Evolutionary conservation across 2,797 vertebrate species (phyloP).

Genomic region (Columba guinea): DNA sequence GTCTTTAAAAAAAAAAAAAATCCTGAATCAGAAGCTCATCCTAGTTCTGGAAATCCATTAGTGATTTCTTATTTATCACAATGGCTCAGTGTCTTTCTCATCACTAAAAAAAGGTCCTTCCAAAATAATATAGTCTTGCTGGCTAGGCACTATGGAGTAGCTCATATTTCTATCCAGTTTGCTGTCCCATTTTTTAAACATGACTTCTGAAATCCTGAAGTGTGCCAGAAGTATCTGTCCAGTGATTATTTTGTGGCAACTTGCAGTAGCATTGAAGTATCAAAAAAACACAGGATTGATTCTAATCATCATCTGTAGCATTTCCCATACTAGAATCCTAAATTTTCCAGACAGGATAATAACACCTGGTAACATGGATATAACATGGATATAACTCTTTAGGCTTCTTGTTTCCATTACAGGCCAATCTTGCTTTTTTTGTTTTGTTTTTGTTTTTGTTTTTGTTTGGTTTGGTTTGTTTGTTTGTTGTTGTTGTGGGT

Average conservation of each 20-base stretch:
- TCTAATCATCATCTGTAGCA: not conserved
- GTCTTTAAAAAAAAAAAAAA: not conserved
- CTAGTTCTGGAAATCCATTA: not conserved
- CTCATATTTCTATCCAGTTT: not conserved
- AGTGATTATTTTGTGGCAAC: not conserved
- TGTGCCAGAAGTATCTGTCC: not conserved
- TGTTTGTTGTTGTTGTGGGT: too few relatives aligned
- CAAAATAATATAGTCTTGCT: not conserved
- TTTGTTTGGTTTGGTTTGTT: too few relatives aligned
- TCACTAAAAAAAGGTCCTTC: not conserved
- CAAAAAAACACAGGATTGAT: not conserved
- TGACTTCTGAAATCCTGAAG: not conserved
- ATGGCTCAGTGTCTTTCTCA: not conserved
- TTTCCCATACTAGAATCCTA: not conserved
- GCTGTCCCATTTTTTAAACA: not conserved
- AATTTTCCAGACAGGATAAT: not conserved
- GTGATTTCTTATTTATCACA: not conserved
- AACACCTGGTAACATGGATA: not conserved
- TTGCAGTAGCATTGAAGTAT: not conserved
- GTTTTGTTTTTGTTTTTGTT: not conserved
- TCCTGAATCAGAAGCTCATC: not conserved
- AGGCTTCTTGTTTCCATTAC: not conserved
- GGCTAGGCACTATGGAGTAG: not conserved
- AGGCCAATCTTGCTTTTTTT: not conserved
- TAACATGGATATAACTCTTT: not conserved